A percentile compares a stretch with the other conserved stretches of the same genome.
Conservation (phyloP, 2,113 vertebrate genomes). For the Malurus alboscapulatus region DNA sequence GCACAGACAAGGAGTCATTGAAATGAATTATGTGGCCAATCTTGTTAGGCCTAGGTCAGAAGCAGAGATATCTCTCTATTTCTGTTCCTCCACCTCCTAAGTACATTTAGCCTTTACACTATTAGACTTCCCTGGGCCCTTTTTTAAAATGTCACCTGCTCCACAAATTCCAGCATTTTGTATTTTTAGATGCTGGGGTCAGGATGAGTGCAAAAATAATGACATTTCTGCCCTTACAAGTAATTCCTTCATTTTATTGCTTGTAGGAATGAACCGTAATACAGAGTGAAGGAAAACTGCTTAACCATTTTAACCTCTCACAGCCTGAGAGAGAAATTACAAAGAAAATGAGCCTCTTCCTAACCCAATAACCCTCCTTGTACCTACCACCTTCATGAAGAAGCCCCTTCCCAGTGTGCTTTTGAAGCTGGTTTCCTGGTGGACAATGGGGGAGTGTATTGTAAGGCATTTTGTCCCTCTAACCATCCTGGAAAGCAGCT, state of each 20-base stretch:
- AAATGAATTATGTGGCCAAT: slow-evolving; percentile 66
- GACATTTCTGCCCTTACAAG: slow-evolving; percentile 67
- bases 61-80: slow-evolving; percentile 66
- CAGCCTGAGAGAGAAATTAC: slow-evolving; percentile 41
- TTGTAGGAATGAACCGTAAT: slow-evolving; percentile 55
- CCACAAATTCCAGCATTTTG: slow-evolving; percentile 72
- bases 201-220: slow-evolving; percentile 70
- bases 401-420: not conserved
- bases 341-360: slow-evolving; percentile 22
- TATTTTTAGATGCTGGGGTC: slow-evolving; percentile 76
- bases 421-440: slow-evolving; percentile 13
- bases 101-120: slow-evolving; percentile 68
- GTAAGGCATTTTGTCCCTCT: not conserved
- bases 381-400: not conserved
- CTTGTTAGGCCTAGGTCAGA: slow-evolving; percentile 67
- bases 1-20: slow-evolving; percentile 68
- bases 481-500: not conserved
- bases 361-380: not conserved
- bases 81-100: slow-evolving; percentile 53
- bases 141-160: slow-evolving; percentile 73
- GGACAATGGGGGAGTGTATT: not conserved
- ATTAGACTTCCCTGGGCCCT: slow-evolving; percentile 64
- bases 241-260: slow-evolving; percentile 65
- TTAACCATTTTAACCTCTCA: slow-evolving; percentile 63
- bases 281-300: slow-evolving; percentile 52